Percentiles rank a stretch among this genome's conserved stretches.
Evolutionary conservation across 2,797 vertebrate species (phyloP).

Genomic region (Parotocinclus haroldoi): DNA sequence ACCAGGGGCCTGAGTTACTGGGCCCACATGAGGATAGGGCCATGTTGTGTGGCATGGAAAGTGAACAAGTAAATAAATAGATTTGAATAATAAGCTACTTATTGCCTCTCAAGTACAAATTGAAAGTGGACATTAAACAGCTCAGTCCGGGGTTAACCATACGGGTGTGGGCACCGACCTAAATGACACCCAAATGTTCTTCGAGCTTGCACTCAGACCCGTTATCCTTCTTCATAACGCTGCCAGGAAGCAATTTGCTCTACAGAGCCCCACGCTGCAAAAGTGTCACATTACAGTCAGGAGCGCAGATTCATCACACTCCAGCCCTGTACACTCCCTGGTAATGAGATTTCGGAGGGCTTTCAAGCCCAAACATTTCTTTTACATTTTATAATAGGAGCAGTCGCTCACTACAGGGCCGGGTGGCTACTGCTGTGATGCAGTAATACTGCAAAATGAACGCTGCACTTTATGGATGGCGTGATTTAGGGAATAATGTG

Average conservation of each 20-base stretch:
- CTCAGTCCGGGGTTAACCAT: neutral
- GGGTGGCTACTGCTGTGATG: neutral
- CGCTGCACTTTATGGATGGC: conserved; percentile 48
- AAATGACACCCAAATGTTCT: conserved; percentile 36
- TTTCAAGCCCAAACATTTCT: conserved; percentile 32
- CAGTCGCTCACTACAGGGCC: conserved; percentile 45
- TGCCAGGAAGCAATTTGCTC: conserved; percentile 40
- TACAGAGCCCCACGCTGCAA: conserved; percentile 22
- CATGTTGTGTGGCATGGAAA: too few relatives aligned
- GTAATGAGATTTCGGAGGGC: conserved; percentile 66
- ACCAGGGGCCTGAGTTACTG: too few relatives aligned
- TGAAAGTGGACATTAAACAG: neutral
- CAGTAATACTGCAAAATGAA: conserved; percentile 50
- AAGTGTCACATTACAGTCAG: conserved; percentile 36
- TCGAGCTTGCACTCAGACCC: conserved; percentile 38
- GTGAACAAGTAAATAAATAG: too few relatives aligned
- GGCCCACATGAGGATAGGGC: too few relatives aligned
- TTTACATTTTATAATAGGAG: conserved; percentile 57
- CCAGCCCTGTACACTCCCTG: conserved; percentile 45
- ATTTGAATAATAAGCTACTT: too few relatives aligned
- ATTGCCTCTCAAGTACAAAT: neutral
- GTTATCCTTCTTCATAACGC: conserved; percentile 46
- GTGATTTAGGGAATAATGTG: conserved; percentile 40
- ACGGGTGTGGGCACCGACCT: conserved; percentile 2
- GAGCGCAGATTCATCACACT: conserved; percentile 59